phyloP scores from a whole-genome alignment of 2,797 vertebrate species.

The Anguilla anguilla region DNA sequence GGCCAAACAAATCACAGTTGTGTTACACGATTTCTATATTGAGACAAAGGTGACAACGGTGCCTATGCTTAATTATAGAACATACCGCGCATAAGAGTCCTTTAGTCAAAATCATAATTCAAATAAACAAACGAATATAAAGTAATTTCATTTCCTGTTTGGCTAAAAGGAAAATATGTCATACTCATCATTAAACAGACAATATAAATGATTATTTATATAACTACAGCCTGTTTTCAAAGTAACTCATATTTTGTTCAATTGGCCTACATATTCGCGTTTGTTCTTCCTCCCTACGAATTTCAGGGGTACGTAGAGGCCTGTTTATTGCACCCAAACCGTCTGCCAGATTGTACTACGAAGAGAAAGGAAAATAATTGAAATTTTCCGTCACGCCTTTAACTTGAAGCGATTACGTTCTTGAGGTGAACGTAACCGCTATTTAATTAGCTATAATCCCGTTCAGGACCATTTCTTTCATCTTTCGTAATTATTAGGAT shows the following conservation, averaged over 20 bases:
- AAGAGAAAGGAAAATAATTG: slow-evolving; percentile 9
- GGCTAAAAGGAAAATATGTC: not conserved
- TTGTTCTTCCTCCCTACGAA: slow-evolving; percentile 19
- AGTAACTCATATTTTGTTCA: slow-evolving; percentile 10
- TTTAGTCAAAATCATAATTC: not conserved
- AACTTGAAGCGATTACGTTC: slow-evolving; percentile 32
- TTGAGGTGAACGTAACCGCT: slow-evolving; percentile 8
- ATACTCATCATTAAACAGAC: slow-evolving; percentile 5
- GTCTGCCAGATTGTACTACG: not conserved
- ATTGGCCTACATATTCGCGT: not conserved
- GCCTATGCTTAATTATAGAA: not conserved
- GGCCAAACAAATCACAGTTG: not conserved
- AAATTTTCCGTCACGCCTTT: not conserved
- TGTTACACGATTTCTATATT: too few relatives aligned
- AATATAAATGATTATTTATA: too few relatives aligned
- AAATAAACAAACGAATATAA: not conserved
- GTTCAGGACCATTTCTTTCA: slow-evolving; percentile 27
- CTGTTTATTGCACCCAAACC: slow-evolving; percentile 26
- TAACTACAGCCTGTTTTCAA: not conserved
- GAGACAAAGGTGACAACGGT: too few relatives aligned
- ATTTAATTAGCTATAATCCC: slow-evolving; percentile 23
- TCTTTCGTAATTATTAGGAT: slow-evolving; percentile 29
- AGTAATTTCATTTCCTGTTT: too few relatives aligned
- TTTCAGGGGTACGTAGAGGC: slow-evolving; percentile 40
- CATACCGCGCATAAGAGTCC: too few relatives aligned